These are phyloP conservation scores for Scarus forsteni DNA, from an alignment of 2,797 vertebrate species.

Conservation along the genomic window DNA sequence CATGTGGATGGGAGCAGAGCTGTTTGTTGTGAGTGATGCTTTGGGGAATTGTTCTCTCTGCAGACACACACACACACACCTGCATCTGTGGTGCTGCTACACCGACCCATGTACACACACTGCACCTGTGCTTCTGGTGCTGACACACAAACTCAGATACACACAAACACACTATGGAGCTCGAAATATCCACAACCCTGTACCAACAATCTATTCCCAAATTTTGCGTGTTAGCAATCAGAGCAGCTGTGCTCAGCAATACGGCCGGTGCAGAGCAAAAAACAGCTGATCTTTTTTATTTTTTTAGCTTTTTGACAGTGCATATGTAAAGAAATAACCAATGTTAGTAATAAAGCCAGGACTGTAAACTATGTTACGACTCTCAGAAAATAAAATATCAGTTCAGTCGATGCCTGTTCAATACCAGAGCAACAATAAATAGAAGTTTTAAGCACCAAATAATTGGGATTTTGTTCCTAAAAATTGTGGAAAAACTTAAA, in stretches of 20 bases:
- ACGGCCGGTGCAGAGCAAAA: too few species aligned
- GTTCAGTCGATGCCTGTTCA: too few species aligned
- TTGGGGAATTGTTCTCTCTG: slow-evolving; percentile 19
- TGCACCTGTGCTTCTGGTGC: not conserved
- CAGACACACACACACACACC: slow-evolving; percentile 2
- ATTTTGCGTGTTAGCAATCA: slow-evolving; percentile 30
- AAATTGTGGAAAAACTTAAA: too few species aligned
- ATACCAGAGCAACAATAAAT: too few species aligned
- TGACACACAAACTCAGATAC: not conserved
- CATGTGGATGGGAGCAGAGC: slow-evolving; percentile 14
- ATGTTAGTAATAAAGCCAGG: too few species aligned
- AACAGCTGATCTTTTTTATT: too few species aligned
- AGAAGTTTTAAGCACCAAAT: too few species aligned
- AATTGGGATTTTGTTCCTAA: too few species aligned
- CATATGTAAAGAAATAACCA: too few species aligned
- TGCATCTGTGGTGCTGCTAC: not conserved
- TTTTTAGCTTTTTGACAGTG: too few species aligned
- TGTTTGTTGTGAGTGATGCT: slow-evolving; percentile 32
- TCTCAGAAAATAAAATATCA: too few species aligned
- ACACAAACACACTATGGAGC: slow-evolving; percentile 3
- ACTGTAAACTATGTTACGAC: too few species aligned
- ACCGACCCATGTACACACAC: slow-evolving; percentile 2
- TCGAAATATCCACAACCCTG: slow-evolving; percentile 50
- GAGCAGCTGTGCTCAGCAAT: slow-evolving; percentile 9
- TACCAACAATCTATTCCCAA: slow-evolving; percentile 31